Evolutionary conservation across 2,888 invertebrate genomes (phyloP).

Genomic region (Caenorhabditis angaria): DNA sequence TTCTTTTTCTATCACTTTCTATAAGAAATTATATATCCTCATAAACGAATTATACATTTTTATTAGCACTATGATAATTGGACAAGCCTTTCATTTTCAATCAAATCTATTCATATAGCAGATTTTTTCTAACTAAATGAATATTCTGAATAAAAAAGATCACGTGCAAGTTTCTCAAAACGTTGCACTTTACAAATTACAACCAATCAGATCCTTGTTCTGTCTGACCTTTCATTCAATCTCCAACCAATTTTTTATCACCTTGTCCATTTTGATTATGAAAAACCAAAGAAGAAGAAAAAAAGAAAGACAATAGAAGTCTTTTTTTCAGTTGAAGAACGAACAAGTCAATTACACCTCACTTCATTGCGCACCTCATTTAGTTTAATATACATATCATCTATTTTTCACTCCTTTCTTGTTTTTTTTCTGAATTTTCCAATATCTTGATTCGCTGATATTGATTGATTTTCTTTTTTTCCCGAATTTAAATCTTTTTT

Average conservation of each 20-base stretch:
- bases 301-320: background rate
- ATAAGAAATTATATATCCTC: too few species aligned
- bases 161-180: background rate
- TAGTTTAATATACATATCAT: constrained; percentile 2
- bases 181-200: constrained; percentile 1
- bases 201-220: background rate
- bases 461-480: background rate
- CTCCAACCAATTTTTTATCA: background rate
- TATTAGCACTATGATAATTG: too few species aligned
- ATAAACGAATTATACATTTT: too few species aligned
- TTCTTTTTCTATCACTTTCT: too few species aligned
- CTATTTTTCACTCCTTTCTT: background rate
- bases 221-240: background rate
- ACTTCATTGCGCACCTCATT: constrained; percentile 4
- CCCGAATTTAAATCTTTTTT: too few species aligned
- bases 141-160: too few species aligned
- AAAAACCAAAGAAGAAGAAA: background rate
- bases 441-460: background rate
- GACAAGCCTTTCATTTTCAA: too few species aligned
- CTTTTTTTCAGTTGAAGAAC: background rate
- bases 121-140: too few species aligned
- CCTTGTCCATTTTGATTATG: background rate
- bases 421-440: background rate
- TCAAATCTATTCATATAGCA: too few species aligned
- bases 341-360: constrained; percentile 2